Evolutionary conservation across 2,113 vertebrate species (phyloP).

Genomic region (Bucco capensis): DNA sequence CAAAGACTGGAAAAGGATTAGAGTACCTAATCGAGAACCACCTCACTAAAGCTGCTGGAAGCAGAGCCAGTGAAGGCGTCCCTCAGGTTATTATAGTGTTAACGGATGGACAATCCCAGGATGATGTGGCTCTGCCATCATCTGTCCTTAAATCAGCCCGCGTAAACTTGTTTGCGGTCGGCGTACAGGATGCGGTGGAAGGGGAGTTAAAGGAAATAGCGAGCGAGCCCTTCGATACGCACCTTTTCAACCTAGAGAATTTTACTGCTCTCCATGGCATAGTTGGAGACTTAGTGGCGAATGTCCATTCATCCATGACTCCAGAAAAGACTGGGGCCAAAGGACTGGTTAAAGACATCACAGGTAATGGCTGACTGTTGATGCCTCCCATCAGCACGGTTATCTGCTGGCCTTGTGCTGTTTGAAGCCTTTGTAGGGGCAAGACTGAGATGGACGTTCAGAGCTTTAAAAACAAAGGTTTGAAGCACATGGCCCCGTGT

Average conservation of each 20-base stretch:
- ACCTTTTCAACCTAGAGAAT: slow-evolving; percentile 86
- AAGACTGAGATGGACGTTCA: slow-evolving; percentile 55
- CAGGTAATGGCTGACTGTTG: slow-evolving; percentile 80
- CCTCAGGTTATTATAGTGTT: slow-evolving; percentile 85
- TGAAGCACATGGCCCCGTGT: neutral
- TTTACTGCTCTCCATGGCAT: slow-evolving; percentile 78
- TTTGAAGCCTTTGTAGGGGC: neutral
- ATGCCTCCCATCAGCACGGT: slow-evolving; percentile 10
- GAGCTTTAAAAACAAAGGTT: slow-evolving; percentile 77
- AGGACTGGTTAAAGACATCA: slow-evolving; percentile 79
- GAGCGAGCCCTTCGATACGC: slow-evolving; percentile 72
- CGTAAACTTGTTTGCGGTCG: slow-evolving; percentile 83
- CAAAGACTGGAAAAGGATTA: slow-evolving; percentile 82
- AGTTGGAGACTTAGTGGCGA: slow-evolving; percentile 82
- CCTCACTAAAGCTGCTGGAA: slow-evolving; percentile 80
- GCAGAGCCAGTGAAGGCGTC: slow-evolving; percentile 78
- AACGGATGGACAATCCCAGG: slow-evolving; percentile 79
- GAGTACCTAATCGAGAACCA: slow-evolving; percentile 81
- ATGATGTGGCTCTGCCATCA: slow-evolving; percentile 77
- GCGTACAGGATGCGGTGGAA: slow-evolving; percentile 82
- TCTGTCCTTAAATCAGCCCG: slow-evolving; percentile 73
- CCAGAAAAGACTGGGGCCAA: slow-evolving; percentile 72
- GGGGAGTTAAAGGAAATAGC: slow-evolving; percentile 82
- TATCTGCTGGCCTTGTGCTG: slow-evolving; percentile 12
- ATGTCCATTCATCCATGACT: slow-evolving; percentile 75